A percentile compares a stretch with the other conserved stretches of the same genome.
phyloP scores from a whole-genome alignment of 2,113 vertebrate species.

The Dasypus novemcinctus region DNA sequence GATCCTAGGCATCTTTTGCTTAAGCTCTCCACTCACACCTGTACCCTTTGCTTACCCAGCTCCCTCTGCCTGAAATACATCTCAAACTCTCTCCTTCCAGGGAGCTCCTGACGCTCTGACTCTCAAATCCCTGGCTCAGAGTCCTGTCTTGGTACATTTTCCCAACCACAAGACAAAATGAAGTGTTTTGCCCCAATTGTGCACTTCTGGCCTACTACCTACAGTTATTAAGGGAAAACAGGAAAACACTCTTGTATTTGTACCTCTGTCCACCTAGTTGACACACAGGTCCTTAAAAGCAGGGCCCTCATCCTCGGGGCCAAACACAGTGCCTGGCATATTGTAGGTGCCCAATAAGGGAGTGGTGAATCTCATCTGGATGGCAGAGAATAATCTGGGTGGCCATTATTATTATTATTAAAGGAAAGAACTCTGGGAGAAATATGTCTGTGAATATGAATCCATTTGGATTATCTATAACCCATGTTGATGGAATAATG shows the following conservation, averaged over 20 bases:
- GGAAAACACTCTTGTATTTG: neutral
- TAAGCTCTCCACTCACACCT: neutral
- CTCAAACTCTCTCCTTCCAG: rapidly evolving
- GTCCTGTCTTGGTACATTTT: neutral
- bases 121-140: too few species aligned
- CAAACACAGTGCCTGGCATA: neutral
- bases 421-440: neutral
- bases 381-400: neutral
- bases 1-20: neutral
- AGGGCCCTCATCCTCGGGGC: neutral
- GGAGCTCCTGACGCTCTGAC: neutral
- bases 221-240: neutral
- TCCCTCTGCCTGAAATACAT: neutral
- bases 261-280: neutral
- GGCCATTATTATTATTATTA: neutral
- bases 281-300: neutral
- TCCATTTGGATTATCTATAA: neutral
- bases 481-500: neutral
- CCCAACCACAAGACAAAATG: neutral
- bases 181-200: neutral
- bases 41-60: rapidly evolving
- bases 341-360: neutral
- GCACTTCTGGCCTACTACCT: rapidly evolving
- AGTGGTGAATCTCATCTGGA: neutral
- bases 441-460: neutral